Base-by-base conservation (phyloP, 2,797 vertebrate species). In the Sebastes hubbsi region DNA sequence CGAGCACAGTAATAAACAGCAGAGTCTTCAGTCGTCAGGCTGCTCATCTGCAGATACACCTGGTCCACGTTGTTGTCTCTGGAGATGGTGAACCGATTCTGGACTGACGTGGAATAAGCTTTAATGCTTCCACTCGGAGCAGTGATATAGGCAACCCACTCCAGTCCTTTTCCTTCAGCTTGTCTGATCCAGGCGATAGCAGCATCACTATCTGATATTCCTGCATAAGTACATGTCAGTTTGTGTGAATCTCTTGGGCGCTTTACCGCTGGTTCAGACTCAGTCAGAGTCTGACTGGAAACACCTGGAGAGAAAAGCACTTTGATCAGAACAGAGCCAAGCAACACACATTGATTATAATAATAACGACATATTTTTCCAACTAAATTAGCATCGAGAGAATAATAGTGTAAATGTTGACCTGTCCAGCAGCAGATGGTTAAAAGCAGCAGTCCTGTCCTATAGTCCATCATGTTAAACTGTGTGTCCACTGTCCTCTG, bases 191-290 rank as follows among this genome's bases (percentile, higher is more conserved):
- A 92, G 20, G 46, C 1, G 30, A 81, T 81, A 2, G 0, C 0
- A 8, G 52, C 77, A n/a, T 2, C 0, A 20, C 0, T 0, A 20
- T 75, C 55, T 55, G 42, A 30, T 42, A 88, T 80, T 24, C 85
- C 86, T 76, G 78, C 59, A 34, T 36, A 75, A 36, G 85, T 87
- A 67, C 87, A 90, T 24, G 81, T 90, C 65, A 86, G 77, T 71
- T 29, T 86, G 73, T 87, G 86, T 4, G 81, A 84, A 34, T 86
- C 59, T 81, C 82, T 72, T 38, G 24, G 75, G 0, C 0, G 8
- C 52, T 87, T 88, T 3, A 85, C n/a, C 42, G 75, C 87, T 0
- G 90, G 8, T 56, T 80, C 78, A 80, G 89, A 91, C 56, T 92
- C 64, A 11, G 83, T 90, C 62, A 93, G 55, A 67, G 85, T 89